A percentile compares a stretch with the other conserved stretches of the same genome.
Conservation (phyloP, 2,113 vertebrate genomes). For the Morone chrysops region DNA sequence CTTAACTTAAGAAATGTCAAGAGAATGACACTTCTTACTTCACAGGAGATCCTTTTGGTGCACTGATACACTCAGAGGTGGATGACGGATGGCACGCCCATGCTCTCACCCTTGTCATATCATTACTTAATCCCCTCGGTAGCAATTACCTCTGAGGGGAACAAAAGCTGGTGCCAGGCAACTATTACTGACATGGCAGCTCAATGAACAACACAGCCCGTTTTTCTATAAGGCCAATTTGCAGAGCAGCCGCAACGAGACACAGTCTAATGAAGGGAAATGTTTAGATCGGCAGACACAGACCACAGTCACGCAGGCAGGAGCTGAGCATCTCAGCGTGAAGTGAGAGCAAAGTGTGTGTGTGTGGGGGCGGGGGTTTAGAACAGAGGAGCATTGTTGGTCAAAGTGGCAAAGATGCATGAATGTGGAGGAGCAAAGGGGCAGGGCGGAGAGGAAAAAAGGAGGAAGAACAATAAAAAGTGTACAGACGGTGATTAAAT, state of each 20-base stretch:
- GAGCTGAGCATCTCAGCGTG: slow-evolving; percentile 36
- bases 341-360: not conserved
- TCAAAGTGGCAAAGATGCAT: slow-evolving; percentile 9
- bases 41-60: slow-evolving; percentile 32
- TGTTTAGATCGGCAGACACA: slow-evolving; percentile 51
- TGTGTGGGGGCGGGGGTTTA: not conserved
- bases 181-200: slow-evolving; percentile 67
- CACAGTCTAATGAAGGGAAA: slow-evolving; percentile 67
- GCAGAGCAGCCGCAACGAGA: slow-evolving; percentile 53
- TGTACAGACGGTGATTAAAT: slow-evolving; percentile 29
- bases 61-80: slow-evolving; percentile 39
- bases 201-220: slow-evolving; percentile 62
- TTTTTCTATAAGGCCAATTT: slow-evolving; percentile 66
- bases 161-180: slow-evolving; percentile 68
- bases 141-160: slow-evolving; percentile 65
- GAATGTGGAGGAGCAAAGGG: not conserved
- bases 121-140: slow-evolving; percentile 67
- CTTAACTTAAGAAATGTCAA: slow-evolving; percentile 31
- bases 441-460: not conserved
- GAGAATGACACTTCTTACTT: slow-evolving; percentile 13
- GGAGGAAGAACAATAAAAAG: not conserved
- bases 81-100: slow-evolving; percentile 56
- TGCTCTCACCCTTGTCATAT: slow-evolving; percentile 59
- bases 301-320: slow-evolving; percentile 29
- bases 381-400: not conserved